Evolutionary conservation across 2,113 vertebrate species (phyloP), one percentile per base, ranked within the genome.

Genomic region (Macrotus californicus): DNA sequence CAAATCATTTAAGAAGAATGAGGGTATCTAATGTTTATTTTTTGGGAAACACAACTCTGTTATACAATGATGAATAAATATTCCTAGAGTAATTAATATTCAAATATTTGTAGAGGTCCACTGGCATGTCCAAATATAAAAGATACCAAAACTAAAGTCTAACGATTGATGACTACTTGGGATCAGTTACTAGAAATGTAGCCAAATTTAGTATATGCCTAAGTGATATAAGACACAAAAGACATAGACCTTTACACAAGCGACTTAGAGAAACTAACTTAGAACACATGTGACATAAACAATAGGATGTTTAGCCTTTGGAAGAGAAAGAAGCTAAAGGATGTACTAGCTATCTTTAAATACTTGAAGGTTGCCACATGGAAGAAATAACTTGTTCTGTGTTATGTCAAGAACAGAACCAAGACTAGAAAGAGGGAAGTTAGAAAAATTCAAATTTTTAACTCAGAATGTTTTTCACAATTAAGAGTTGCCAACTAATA

Each of bases 331-430:
- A 87, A 10, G 13, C 64, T 87, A 86, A 67, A 69, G 56, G 29
- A 89, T 75, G 36, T 80, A 76, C 94, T 13, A 92, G 19, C 21
- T 92, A n/a, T 66, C 79, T 69, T 96, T 94, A 95, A 94, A 93
- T 88, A 93, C 48, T 56, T 94, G 79, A 94, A 93, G 39, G 19
- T 56, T 90, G 29, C 66, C n/a, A 67, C 54, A 5, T 91, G 50
- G 72, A 93, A 91, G 43, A 43, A 93, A 41, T 77, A 90, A 76
- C 3, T 77, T 91, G 54, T 84, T 84, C 15, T 87, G 10, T 69
- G 73, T 87, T 77, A 82, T 90, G 82, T 96, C 69, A 96, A 96
- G 43, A 19, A 81, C 15, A 92, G 34, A 92, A 89, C 46, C 34
- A 90, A 93, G 50, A 84, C 69, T 41, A 91, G 67, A 34, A 87